Percentiles rank a stretch among this genome's conserved stretches.
phyloP scores from a whole-genome alignment of 2,113 vertebrate species.

The Hydrolagus affinis region DNA sequence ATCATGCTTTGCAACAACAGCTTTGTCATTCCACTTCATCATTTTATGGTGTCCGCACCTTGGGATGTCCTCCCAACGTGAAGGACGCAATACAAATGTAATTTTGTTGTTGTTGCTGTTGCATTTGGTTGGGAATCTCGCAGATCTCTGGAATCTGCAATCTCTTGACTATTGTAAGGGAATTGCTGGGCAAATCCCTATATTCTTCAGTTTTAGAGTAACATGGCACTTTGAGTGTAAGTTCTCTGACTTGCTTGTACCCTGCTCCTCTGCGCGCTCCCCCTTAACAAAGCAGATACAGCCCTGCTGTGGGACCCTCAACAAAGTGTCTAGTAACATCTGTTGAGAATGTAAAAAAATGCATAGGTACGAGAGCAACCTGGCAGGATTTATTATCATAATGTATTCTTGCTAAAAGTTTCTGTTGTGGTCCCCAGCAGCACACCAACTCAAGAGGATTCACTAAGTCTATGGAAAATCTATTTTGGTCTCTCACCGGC shows the following conservation, averaged over 20 bases:
- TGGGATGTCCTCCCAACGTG: too few species aligned
- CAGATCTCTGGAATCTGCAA: not conserved
- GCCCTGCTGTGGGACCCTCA: not conserved
- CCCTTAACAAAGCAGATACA: too few species aligned
- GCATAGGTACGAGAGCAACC: too few species aligned
- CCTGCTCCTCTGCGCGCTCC: not conserved
- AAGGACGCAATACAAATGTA: too few species aligned
- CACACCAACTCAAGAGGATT: slow-evolving; percentile 57
- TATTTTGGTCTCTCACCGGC: slow-evolving; percentile 67
- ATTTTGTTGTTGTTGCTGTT: too few species aligned
- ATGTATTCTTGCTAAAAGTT: not conserved
- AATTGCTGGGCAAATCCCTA: not conserved
- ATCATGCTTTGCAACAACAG: not conserved
- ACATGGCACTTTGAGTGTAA: not conserved
- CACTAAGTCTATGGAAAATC: slow-evolving; percentile 76
- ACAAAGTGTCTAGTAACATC: not conserved
- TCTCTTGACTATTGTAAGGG: not conserved
- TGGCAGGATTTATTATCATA: too few species aligned
- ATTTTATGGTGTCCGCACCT: too few species aligned
- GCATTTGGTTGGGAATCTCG: too few species aligned
- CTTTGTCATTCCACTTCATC: too few species aligned
- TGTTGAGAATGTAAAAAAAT: not conserved
- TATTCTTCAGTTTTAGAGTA: not conserved
- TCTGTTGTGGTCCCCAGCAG: slow-evolving; percentile 54
- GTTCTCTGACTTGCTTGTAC: not conserved